Evolutionary conservation across 2,113 vertebrate species (phyloP), one percentile per base, ranked within the genome.

Genomic region (Amphiprion ocellaris): DNA sequence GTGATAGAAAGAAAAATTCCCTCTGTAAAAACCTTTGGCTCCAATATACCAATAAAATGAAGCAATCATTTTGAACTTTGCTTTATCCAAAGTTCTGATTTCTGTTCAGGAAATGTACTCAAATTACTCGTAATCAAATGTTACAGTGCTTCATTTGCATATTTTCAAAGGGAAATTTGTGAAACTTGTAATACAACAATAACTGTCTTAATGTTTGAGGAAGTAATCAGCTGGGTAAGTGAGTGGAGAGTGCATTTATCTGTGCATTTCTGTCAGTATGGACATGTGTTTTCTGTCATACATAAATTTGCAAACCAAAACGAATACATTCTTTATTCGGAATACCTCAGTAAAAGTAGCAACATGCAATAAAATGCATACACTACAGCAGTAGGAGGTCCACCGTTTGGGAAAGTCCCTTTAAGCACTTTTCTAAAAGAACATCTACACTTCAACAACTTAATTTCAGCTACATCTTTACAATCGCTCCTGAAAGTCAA

Each of bases 401-500:
- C 26, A 5, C 12, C n/a, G 33, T 69, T 19, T 21, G 50, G 58
- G 50, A 33, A 59, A 65, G 41, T 73, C 65, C 59, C n/a, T 52
- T 39, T 3, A 52, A 30, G 30, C 30, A 6, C 30, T 61, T 37
- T 56, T 67, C 66, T 55, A 0, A 46, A 75, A 82, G 24, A 84
- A n/a, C 11, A 23, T 71, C 65, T 41, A 75, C 24, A 64, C 41
- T 24, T 79, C 41, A 60, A 17, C 33, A 65, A 49, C 46, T 58
- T 76, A 1, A 70, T 64, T 46, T 26, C 10, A 69, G 26, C 73
- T 62, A 67, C 64, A 69, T 60, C 50, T 64, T 64, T 39, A 69
- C 28, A 61, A 30, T 46, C 67, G 61, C 61, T 44, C n/a, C 55
- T 69, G 21, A 73, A 77, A 85, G 65, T 49, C 69, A 5, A 28